phyloP scores from a whole-genome alignment of 2,113 vertebrate genomes.

The Lontra canadensis region DNA sequence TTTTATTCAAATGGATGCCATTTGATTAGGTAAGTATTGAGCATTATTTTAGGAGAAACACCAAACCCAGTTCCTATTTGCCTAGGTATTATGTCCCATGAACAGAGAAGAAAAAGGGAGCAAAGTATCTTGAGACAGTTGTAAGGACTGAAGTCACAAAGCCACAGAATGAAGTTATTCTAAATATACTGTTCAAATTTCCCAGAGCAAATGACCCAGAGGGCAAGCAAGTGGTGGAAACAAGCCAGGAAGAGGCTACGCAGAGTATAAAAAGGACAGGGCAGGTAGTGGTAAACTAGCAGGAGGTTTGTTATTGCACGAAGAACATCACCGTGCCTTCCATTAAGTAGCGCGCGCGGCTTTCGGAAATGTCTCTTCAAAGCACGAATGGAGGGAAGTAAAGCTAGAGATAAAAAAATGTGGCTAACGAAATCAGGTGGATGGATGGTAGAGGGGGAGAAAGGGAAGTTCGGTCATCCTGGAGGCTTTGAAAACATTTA shows the following conservation, averaged over 20 bases:
- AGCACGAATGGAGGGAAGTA: constrained; percentile 42
- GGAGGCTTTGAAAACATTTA: constrained; percentile 44
- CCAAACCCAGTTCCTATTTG: constrained; percentile 79
- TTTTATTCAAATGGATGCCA: constrained; percentile 85
- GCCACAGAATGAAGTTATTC: background rate
- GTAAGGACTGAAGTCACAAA: background rate
- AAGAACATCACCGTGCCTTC: constrained; percentile 56
- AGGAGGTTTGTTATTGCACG: constrained; percentile 49
- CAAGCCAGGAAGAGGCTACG: background rate
- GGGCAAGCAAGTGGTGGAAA: constrained; percentile 15
- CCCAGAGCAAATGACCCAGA: constrained; percentile 20
- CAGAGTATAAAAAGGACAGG: background rate
- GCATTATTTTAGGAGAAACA: constrained; percentile 75
- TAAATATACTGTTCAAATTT: background rate
- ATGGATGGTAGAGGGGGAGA: constrained; percentile 37
- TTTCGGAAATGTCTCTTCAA: constrained; percentile 56
- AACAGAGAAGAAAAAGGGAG: constrained; percentile 30
- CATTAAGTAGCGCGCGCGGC: constrained; percentile 45
- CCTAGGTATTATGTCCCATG: constrained; percentile 65
- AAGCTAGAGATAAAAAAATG: background rate
- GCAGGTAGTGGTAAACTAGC: background rate
- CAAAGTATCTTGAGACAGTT: background rate
- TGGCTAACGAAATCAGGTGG: background rate
- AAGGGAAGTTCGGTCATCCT: constrained; percentile 44
- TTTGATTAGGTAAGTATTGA: constrained; percentile 78